Base-by-base conservation (phyloP, 2,113 vertebrate species). In the Trematocara variabile region DNA sequence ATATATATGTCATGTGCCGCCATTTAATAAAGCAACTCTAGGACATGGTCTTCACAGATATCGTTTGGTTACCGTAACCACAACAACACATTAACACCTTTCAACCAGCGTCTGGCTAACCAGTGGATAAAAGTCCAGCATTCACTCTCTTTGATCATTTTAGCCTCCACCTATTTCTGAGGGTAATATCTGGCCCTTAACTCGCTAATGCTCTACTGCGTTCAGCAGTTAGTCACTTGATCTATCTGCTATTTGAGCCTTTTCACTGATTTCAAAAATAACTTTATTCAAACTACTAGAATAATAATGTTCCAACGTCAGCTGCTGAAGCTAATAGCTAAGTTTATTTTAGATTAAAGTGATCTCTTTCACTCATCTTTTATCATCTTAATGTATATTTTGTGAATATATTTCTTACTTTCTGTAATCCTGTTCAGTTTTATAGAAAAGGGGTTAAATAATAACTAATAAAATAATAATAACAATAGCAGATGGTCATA, bases 391-490 rank as follows among this genome's bases (percentile, higher is more conserved):
- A n/a, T 30, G 44, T 30, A n/a, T 50, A 75, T 33, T 48, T 75
- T 75, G 44, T 50, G 44, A 75, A n/a, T 33, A 50, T 8, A 75
- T 48, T 48, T 46, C 7, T 75, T 48, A 48, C 2, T 30, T 30
- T 18, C 68, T 46, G 25, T 75, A 48, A 48, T 18, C 0, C 68
- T 48, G 41, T 48, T 7, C 41, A 30, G 6, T 50, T 18, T 75
- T 50, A 50, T n/a, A 50, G 70, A 75, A 75, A 75, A n/a, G 16
- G 22, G 41, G 14, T 75, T 18, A 30, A 75, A 48, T 75, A 65
- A 48, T 48, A 75, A 50, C 44, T 48, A 28, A 28, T 28, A 28
- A 28, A 28, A 28, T 28, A 28, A 28, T 28, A 28, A 28, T 28
- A 28, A 28, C 16, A 75, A 75, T 75, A 75, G 16, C 8, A 73